phyloP scores from a whole-genome alignment of 2,113 vertebrate species.

The Synchiropus splendidus region DNA sequence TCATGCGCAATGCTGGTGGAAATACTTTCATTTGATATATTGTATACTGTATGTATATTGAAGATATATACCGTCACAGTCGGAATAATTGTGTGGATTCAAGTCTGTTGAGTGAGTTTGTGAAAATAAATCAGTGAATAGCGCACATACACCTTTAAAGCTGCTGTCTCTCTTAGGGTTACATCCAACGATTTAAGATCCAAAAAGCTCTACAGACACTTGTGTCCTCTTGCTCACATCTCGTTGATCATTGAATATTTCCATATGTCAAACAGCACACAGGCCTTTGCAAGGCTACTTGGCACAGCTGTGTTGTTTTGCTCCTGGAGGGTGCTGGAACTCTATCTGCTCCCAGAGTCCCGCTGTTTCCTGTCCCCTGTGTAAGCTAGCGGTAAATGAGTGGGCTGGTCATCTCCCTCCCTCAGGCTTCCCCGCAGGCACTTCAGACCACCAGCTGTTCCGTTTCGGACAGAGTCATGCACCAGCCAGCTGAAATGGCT shows the following conservation, averaged over 20 bases:
- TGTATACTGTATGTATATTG: too few species aligned
- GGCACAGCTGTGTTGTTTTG: conserved; percentile 36
- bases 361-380: conserved; percentile 41
- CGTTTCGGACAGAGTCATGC: conserved; percentile 49
- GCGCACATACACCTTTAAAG: too few species aligned
- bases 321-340: conserved; percentile 30
- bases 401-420: conserved; percentile 54
- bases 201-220: too few species aligned
- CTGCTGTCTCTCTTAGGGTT: too few species aligned
- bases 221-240: conserved; percentile 12
- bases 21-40: too few species aligned
- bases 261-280: conserved; percentile 23
- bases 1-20: too few species aligned
- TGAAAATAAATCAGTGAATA: too few species aligned
- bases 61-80: too few species aligned
- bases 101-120: too few species aligned
- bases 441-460: conserved; percentile 61
- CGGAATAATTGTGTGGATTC: too few species aligned
- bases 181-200: too few species aligned
- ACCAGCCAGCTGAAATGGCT: conserved; percentile 16
- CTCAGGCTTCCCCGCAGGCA: conserved; percentile 45
- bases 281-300: conserved; percentile 32
- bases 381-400: conserved; percentile 53
- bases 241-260: conserved; percentile 10
- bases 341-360: conserved; percentile 36